These are phyloP conservation scores for Drosophila sp. DNA, from an alignment of 1,140 invertebrate species.

Conservation along the genomic window DNA sequence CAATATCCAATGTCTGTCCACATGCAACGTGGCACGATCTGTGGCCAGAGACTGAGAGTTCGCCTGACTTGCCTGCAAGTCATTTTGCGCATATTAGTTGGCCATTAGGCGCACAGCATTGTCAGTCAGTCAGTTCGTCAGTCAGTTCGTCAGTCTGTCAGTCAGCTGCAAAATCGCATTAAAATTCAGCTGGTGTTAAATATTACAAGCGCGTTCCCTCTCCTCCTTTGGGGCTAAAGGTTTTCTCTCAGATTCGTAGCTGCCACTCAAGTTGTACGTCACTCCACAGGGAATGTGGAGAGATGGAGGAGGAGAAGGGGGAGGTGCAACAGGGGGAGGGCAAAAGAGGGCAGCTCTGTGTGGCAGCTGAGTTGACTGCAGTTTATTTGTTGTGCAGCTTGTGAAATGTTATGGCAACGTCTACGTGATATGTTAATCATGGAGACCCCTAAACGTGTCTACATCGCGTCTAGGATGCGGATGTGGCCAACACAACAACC, in stretches of 20 bases:
- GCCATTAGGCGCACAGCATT: conserved; percentile 73
- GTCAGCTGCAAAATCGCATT: conserved; percentile 64
- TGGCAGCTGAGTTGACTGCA: conserved; percentile 54
- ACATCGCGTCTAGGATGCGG: conserved; percentile 58
- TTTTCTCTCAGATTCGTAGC: conserved; percentile 70
- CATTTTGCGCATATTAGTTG: conserved; percentile 82
- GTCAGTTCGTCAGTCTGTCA: conserved; percentile 15
- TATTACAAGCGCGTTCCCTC: conserved; percentile 66
- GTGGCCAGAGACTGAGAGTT: conserved; percentile 19
- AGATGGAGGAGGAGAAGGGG: background rate
- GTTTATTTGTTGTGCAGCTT: conserved; percentile 57
- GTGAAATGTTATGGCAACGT: conserved; percentile 76
- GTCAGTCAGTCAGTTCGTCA: conserved; percentile 22
- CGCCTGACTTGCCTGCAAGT: conserved; percentile 71
- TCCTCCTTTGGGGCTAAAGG: conserved; percentile 60
- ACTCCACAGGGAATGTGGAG: conserved; percentile 11
- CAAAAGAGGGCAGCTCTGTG: background rate
- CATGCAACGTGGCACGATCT: conserved; percentile 41
- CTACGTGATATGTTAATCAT: conserved; percentile 77
- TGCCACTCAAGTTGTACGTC: conserved; percentile 66
- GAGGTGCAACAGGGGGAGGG: background rate
- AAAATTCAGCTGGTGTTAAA: conserved; percentile 82
- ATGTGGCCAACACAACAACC: conserved; percentile 38
- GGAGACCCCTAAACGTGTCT: conserved; percentile 45
- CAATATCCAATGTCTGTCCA: conserved; percentile 30